Conservation (phyloP, 2,888 invertebrate species). For the Ashinkailepas kermadecensis region DNA sequence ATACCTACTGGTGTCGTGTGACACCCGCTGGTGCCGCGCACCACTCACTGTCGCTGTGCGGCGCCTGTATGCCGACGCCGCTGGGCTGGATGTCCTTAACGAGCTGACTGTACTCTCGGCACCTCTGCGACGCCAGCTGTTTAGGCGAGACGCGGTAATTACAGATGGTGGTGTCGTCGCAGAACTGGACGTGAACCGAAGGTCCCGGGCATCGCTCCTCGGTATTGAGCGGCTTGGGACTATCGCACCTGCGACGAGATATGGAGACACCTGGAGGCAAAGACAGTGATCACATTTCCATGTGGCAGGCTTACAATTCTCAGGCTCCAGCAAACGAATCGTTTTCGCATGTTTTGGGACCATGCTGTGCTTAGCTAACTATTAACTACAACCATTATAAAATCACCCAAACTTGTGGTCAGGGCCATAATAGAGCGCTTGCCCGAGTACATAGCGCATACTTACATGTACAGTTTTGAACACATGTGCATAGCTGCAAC, state of each 20-base stretch:
- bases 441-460: too few species aligned
- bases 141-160: constrained; percentile 8
- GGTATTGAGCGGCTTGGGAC: constrained; percentile 27
- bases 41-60: constrained; percentile 15
- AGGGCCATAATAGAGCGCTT: too few species aligned
- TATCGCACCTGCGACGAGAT: constrained; percentile 15
- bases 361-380: too few species aligned
- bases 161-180: neutral
- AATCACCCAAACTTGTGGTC: too few species aligned
- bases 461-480: too few species aligned
- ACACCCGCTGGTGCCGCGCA: neutral
- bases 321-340: too few species aligned
- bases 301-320: too few species aligned
- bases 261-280: neutral
- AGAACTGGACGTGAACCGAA: constrained; percentile 22
- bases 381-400: too few species aligned
- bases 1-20: neutral
- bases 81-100: constrained; percentile 17
- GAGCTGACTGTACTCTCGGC: constrained; percentile 24
- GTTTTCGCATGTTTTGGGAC: too few species aligned
- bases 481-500: too few species aligned
- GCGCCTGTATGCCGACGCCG: constrained; percentile 24
- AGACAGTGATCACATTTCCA: too few species aligned
- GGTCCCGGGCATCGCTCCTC: constrained; percentile 17
- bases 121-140: constrained; percentile 20